Conservation (phyloP, 2,888 invertebrate species). For the Cancer borealis region DNA sequence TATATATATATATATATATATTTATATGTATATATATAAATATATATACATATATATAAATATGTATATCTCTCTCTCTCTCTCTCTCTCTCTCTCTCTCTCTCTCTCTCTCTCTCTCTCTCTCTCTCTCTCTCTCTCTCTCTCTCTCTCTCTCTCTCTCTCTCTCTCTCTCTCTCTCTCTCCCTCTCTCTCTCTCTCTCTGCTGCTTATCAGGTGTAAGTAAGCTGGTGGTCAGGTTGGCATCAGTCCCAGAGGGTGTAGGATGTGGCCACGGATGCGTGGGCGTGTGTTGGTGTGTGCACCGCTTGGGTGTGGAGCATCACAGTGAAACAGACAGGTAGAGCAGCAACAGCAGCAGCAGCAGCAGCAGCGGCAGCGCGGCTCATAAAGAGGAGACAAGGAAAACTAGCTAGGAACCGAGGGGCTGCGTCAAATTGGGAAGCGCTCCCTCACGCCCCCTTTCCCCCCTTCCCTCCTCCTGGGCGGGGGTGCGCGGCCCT, state of each 20-base stretch:
- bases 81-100: background rate
- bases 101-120: background rate
- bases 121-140: constrained; percentile 36
- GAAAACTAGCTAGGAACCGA: constrained; percentile 58
- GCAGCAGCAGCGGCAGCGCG: constrained; percentile 45
- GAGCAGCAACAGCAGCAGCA: background rate
- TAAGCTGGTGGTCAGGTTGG: constrained; percentile 24
- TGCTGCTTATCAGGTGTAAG: background rate
- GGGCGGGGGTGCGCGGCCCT: constrained; percentile 60
- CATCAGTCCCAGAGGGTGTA: background rate
- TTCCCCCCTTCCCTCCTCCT: constrained; percentile 5
- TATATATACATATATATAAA: background rate
- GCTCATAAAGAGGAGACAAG: constrained; percentile 64
- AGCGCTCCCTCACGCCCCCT: constrained; percentile 56
- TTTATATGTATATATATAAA: too few species aligned
- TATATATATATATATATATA: too few species aligned
- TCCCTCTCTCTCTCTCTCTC: constrained; percentile 43
- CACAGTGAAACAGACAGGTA: background rate
- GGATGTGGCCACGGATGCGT: background rate
- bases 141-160: constrained; percentile 50
- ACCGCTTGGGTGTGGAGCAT: background rate
- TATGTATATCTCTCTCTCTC: background rate
- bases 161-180: constrained; percentile 45
- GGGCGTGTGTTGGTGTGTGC: background rate
- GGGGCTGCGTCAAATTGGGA: constrained; percentile 74